Evolutionary conservation across 1,140 invertebrate species (phyloP), one percentile per base, ranked within the genome.

Genomic region (Mycetomoellerius zeteki): DNA sequence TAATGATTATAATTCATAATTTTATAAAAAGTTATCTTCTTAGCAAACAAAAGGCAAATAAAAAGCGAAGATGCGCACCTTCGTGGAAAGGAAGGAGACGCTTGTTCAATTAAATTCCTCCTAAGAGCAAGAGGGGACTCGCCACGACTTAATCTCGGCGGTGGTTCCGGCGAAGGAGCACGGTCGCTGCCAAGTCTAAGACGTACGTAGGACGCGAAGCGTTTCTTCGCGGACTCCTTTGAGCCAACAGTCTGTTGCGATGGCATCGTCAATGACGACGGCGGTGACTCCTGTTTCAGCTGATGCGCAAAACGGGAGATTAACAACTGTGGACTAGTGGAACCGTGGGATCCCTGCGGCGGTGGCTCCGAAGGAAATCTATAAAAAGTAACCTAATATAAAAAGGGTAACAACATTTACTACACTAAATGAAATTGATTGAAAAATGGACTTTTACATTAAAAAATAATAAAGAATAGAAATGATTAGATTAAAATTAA

Each of bases 181-280:
- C 95, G 93, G 62, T 95, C 95, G 56, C 93, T 94, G 19, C 94
- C 95, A 19, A 95, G 90, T 78, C 95, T 93, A 10, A 95, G 96
- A 95, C 97, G 97, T 89, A 98, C 97, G 95, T 98, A 98, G 85
- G 97, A 97, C 91, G 97, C 96, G 94, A 98, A 97, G 91, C 97
- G 96, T 90, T 96, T 96, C 90, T 96, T 96, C 76, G 95, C 95
- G 10, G 94, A 94, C 76, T 95, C 94, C 85, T 95, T 94, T 0
- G 92, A 91, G 33, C 73, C 85, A n/a, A 89, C 71, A 3, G n/a
- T 21, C 54, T 84, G 80, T 30, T 93, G 93, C 75, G 86, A 58
- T 21, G 91, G 93, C 30, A 93, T 73, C 30, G 78, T 85, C 12
- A 91, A 24, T 12, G 80, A 81, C 8, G 80, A 84, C 27, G 89